These are phyloP conservation scores for Willisornis vidua DNA, from an alignment of 2,113 vertebrate species.

Conservation along the genomic window DNA sequence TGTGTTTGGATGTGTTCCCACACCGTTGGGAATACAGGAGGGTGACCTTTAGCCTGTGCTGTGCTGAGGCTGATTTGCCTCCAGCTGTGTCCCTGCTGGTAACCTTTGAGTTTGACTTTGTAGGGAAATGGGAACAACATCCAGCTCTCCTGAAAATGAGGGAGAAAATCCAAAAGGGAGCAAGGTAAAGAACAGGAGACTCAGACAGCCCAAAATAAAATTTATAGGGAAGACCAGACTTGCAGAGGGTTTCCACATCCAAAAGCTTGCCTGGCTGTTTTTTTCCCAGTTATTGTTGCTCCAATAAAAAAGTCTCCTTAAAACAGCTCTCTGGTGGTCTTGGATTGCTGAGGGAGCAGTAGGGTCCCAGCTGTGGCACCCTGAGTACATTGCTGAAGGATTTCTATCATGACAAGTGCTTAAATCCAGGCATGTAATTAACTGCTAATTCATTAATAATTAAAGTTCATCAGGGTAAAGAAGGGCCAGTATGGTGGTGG, in stretches of 20 bases:
- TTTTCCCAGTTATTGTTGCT: not conserved
- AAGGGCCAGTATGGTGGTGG: not conserved
- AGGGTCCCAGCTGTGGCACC: fast-evolving
- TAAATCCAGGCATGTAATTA: not conserved
- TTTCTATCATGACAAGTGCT: not conserved
- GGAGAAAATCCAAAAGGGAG: not conserved
- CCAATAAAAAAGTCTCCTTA: not conserved
- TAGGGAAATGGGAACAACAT: not conserved
- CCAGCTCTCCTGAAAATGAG: not conserved
- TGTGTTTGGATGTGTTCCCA: not conserved
- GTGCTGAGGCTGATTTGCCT: not conserved
- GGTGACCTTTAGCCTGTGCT: not conserved
- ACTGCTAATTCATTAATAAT: not conserved
- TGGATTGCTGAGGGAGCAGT: not conserved
- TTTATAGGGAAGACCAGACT: not conserved
- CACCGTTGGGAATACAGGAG: fast-evolving
- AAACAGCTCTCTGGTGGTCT: not conserved
- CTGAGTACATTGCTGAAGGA: not conserved
- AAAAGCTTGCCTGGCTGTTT: not conserved
- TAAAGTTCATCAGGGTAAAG: not conserved
- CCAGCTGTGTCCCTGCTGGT: not conserved
- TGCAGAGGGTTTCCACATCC: not conserved
- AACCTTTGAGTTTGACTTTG: not conserved
- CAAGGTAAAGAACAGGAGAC: not conserved
- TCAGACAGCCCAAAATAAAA: not conserved